Conservation (phyloP, 2,113 vertebrate species). For the Phalacrocorax carbo region DNA sequence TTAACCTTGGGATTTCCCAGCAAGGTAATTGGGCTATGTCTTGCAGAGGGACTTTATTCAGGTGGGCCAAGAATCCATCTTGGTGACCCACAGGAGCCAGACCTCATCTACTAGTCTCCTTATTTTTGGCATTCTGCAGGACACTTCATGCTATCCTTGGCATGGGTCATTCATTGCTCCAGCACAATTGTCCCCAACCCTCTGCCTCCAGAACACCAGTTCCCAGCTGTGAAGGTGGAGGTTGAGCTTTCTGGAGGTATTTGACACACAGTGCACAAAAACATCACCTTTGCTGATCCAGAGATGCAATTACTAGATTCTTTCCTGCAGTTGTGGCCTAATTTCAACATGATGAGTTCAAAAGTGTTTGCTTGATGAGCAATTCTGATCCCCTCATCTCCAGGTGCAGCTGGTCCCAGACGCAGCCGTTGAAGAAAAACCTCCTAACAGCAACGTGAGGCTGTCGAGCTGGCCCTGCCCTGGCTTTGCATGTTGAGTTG, state of each 20-base stretch:
- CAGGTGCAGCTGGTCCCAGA: neutral
- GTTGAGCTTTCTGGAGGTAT: neutral
- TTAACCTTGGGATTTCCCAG: neutral
- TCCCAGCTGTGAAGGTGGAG: neutral
- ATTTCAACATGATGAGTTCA: neutral
- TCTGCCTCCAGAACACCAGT: neutral
- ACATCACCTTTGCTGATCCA: neutral
- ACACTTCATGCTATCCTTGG: neutral
- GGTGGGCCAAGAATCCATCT: neutral
- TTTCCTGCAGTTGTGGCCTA: neutral
- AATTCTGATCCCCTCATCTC: neutral
- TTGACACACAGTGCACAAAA: neutral
- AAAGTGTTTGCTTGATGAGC: fast-evolving
- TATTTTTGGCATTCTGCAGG: neutral
- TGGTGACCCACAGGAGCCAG: neutral
- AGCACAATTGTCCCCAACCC: neutral
- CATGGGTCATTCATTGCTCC: neutral
- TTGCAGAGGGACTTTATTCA: neutral
- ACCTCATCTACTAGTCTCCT: neutral
- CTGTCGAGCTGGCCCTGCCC: neutral
- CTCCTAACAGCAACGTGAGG: neutral
- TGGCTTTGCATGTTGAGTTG: neutral
- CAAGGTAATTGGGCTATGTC: neutral
- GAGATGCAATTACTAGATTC: neutral
- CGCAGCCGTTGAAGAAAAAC: neutral